Base-by-base conservation (phyloP, 1,140 invertebrate genomes). In the Polyergus mexicanus region DNA sequence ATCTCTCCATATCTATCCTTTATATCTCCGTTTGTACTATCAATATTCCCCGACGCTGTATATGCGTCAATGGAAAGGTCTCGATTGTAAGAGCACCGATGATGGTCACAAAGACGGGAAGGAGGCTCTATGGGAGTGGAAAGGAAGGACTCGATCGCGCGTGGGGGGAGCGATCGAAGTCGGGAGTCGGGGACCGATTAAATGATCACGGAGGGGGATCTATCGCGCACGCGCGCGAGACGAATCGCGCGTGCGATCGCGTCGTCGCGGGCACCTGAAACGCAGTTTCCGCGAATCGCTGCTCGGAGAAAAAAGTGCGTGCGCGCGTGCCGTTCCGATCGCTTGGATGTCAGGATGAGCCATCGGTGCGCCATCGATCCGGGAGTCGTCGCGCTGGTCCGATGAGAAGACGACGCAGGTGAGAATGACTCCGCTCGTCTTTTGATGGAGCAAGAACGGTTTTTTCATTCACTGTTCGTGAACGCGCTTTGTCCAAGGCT, bases 271-370 rank as follows among this genome's bases (percentile, higher is more conserved):
- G 92, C 92, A 94, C 89, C 92, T 94, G 92, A 93, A 94, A 94
- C 94, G 94, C 93, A 94, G 94, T 94, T 94, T 94, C 93, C 93
- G 93, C 92, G 92, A 93, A 93, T 92, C 93, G 90, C 86, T 92
- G 92, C 87, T 91, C 88, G 89, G 91, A 77, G 89, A 92, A 93
- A 94, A 93, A 93, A 94, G 91, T 92, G 76, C 90, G 89, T 78
- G 80, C 72, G 75, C 75, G 89, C 89, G 86, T 88, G 83, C 56
- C 89, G 76, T 47, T 78, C 41, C 69, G 62, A 84, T 77, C 47
- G 47, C 8, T 76, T 63, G 83, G 71, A 89, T 90, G 86, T 56
- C 65, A 85, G 75, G 65, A 41, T 51, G 16, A 51, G 10, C 44
- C 13, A 16, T 47, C 76, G 32, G 22, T 47, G 28, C 32, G 41